Percentiles rank a stretch among this genome's conserved stretches.
Evolutionary conservation across 2,888 invertebrate genomes (phyloP).

Genomic region (Amorpha juglandis): DNA sequence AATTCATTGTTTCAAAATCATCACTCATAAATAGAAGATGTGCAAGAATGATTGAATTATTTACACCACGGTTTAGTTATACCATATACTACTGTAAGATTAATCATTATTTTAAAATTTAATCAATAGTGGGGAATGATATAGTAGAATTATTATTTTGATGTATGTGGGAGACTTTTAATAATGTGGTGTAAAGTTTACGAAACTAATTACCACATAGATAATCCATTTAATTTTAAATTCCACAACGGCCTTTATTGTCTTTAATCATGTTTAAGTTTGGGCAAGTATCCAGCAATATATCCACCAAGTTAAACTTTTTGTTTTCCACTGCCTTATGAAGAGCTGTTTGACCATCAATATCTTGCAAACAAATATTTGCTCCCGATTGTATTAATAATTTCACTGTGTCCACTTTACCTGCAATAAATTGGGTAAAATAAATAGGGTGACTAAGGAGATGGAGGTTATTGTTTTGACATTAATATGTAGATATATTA

Average conservation of each 20-base stretch:
- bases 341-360: slow-evolving; percentile 91
- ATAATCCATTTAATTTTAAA: slow-evolving; percentile 8
- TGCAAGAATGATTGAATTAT: neutral
- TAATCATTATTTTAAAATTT: neutral
- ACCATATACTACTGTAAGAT: neutral
- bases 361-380: slow-evolving; percentile 86
- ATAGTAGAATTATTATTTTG: neutral
- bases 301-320: slow-evolving; percentile 70
- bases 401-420: slow-evolving; percentile 86
- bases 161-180: neutral
- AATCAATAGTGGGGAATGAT: neutral
- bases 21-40: too few relatives aligned
- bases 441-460: too few relatives aligned
- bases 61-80: too few relatives aligned
- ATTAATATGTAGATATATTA: too few relatives aligned
- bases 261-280: slow-evolving; percentile 63
- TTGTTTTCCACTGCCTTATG: slow-evolving; percentile 89
- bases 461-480: too few relatives aligned
- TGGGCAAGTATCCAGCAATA: slow-evolving; percentile 69
- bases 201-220: neutral
- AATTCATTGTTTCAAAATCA: too few relatives aligned
- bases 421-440: slow-evolving; percentile 62
- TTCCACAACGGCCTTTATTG: slow-evolving; percentile 55
- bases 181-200: slow-evolving; percentile 11
- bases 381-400: slow-evolving; percentile 87